phyloP scores from a whole-genome alignment of 1,140 invertebrate species.

The Rhynchophorus ferrugineus region DNA sequence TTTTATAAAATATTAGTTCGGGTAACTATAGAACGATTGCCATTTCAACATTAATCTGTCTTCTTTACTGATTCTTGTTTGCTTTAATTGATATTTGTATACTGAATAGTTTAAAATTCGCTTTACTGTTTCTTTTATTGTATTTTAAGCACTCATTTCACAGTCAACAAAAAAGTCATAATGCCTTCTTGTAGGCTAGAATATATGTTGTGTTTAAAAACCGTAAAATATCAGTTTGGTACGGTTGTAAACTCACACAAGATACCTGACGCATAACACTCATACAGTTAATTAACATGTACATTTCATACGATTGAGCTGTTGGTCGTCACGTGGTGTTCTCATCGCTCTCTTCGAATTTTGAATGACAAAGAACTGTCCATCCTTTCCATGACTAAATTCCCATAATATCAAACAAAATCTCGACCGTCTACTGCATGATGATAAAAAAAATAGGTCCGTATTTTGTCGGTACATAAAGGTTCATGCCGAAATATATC shows the following conservation, averaged over 20 bases:
- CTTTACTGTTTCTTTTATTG: too few species aligned
- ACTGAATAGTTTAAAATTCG: too few species aligned
- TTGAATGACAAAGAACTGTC: too few species aligned
- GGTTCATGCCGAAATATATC: background rate
- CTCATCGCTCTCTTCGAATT: too few species aligned
- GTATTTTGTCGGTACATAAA: constrained; percentile 1
- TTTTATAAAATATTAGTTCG: too few species aligned
- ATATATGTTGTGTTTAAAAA: constrained; percentile 10
- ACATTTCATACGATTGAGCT: constrained; percentile 4
- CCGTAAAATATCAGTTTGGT: constrained; percentile 22
- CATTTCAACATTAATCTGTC: too few species aligned
- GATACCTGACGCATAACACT: constrained; percentile 1
- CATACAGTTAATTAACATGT: constrained; percentile 10
- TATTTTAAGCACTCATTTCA: constrained; percentile 5
- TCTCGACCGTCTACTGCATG: background rate
- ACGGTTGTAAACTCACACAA: constrained; percentile 19
- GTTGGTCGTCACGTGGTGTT: too few species aligned
- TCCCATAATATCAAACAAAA: background rate
- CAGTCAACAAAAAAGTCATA: background rate
- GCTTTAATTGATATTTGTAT: too few species aligned
- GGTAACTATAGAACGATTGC: too few species aligned
- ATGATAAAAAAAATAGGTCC: constrained; percentile 8
- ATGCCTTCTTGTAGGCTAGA: background rate
- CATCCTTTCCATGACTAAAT: constrained; percentile 9
- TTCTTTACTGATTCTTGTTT: too few species aligned